Evolutionary conservation across 2,888 invertebrate genomes (phyloP), one percentile per base, ranked within the genome.

Genomic region (Catocala nupta): DNA sequence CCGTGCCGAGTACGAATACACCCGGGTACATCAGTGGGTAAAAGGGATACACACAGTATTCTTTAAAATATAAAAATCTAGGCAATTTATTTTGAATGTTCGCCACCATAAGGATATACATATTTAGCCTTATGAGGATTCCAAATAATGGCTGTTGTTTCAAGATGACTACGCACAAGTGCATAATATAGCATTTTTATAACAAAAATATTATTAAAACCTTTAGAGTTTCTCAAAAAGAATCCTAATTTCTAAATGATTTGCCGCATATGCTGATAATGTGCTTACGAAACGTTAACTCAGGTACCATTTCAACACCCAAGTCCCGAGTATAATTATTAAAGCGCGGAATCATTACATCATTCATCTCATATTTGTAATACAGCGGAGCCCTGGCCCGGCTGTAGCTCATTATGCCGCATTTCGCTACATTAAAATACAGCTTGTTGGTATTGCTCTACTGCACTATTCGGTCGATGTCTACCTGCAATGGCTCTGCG

Each of bases 121-220:
- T 52, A 52, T 13, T 48, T 48, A 47, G 39, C 48, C 39, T 55
- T 13, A 36, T 55, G 55, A 12, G 36, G 36, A 36, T 48, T 36
- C 47, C 39, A 39, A 33, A 55, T 25, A 6, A 16, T 43, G n/a
- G n/a, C 13, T 25, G n/a, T 42, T 11, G 16, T 25, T 10, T 55
- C 39, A 10, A 25, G 25, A 9, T 48, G 48, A 48, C 48, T 48
- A 5, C 48, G 16, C n/a, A n/a, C n/a, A n/a, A n/a, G n/a, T n/a
- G n/a, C n/a, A n/a, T n/a, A n/a, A n/a, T n/a, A n/a, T n/a, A 10
- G 9, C 16, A 10, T 10, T 43, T 43, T 43, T 1, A 43, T n/a
- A 43, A 8, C 11, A 0, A 11, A 10, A 8, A 43, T 11, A 10
- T 43, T 11, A 11, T 43, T 8, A 10, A 43, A 43, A n/a, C 5